phyloP scores from a whole-genome alignment of 2,113 vertebrate species.

The Dipodomys stephensi region DNA sequence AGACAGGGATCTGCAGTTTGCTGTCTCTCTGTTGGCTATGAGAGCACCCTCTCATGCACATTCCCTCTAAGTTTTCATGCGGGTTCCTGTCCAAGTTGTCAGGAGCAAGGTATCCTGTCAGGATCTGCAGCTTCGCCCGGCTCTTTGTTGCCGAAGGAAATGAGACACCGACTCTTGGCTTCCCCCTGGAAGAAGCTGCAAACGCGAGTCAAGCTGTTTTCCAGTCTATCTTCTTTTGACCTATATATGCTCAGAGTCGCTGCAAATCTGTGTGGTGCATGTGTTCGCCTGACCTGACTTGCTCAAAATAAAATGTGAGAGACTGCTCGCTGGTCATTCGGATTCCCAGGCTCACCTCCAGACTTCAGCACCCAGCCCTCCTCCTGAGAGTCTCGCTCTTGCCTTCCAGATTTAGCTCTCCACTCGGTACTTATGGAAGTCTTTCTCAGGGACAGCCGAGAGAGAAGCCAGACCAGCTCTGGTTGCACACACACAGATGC shows the following conservation, averaged over 20 bases:
- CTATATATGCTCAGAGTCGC: background rate
- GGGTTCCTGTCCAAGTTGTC: background rate
- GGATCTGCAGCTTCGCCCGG: background rate
- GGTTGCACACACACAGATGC: background rate
- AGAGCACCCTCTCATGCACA: background rate
- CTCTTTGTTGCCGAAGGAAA: background rate
- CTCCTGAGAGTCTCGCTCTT: background rate
- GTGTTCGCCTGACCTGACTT: background rate
- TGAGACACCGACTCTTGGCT: background rate
- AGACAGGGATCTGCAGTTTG: background rate
- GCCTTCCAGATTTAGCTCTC: background rate
- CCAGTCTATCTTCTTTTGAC: slow-evolving; percentile 44
- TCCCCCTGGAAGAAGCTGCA: background rate
- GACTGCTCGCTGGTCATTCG: background rate
- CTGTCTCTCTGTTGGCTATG: background rate
- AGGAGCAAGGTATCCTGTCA: background rate
- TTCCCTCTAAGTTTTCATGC: background rate
- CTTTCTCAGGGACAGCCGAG: background rate
- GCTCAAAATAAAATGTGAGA: slow-evolving; percentile 19
- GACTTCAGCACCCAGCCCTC: background rate
- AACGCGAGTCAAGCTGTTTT: background rate
- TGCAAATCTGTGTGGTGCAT: background rate
- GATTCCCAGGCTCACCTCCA: background rate
- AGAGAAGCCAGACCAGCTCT: background rate
- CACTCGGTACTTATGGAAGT: background rate